phyloP scores from a whole-genome alignment of 1,140 invertebrate species.

The Eriocheir sinensis region DNA sequence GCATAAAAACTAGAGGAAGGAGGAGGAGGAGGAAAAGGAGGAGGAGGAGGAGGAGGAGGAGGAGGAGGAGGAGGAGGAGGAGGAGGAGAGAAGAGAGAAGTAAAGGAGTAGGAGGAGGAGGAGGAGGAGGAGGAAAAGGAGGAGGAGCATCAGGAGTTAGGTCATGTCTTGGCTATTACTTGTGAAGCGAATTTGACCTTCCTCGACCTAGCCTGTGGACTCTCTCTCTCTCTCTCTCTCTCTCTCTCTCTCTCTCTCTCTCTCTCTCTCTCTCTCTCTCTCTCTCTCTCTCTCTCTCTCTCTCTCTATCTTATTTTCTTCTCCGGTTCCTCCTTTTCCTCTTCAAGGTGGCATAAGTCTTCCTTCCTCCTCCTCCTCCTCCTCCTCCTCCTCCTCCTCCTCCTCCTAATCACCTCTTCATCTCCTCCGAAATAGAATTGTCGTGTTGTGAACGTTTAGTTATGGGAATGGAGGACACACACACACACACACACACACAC shows the following conservation, averaged over 20 bases:
- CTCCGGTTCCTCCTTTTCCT: too few relatives aligned
- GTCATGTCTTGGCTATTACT: neutral
- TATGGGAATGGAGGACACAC: too few relatives aligned
- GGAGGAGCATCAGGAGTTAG: neutral
- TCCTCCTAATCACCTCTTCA: neutral
- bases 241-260: slow-evolving; percentile 20
- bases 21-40: too few relatives aligned
- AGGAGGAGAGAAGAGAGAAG: too few relatives aligned
- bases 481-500: slow-evolving; percentile 22
- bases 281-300: too few relatives aligned
- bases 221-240: slow-evolving; percentile 21
- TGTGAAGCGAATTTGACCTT: neutral
- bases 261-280: slow-evolving; percentile 14
- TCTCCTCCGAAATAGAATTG: neutral
- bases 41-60: too few relatives aligned
- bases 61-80: too few relatives aligned
- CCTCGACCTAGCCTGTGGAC: neutral
- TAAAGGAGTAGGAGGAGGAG: too few relatives aligned
- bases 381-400: neutral
- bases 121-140: too few relatives aligned
- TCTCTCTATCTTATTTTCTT: neutral
- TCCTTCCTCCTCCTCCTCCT: neutral
- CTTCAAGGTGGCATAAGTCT: too few relatives aligned
- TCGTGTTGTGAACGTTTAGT: neutral
- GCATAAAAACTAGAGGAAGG: too few relatives aligned